phyloP scores from a whole-genome alignment of 1,140 invertebrate species.

The Gonatopus flavifemur region DNA sequence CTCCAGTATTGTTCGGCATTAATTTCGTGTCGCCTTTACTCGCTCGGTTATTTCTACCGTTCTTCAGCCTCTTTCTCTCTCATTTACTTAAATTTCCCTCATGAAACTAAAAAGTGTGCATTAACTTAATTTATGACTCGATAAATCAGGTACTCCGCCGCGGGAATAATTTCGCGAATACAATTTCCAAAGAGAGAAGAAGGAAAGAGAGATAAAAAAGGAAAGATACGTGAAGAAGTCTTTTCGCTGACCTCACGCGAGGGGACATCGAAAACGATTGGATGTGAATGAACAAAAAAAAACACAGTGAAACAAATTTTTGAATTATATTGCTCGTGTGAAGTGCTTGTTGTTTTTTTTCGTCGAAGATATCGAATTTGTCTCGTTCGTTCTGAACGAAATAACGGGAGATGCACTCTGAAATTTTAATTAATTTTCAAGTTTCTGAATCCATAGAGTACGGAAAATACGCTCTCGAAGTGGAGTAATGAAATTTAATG shows the following conservation, averaged over 20 bases:
- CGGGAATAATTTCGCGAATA: conserved; percentile 21
- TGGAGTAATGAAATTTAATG: too few relatives aligned
- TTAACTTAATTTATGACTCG: conserved; percentile 29
- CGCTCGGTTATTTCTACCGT: background rate
- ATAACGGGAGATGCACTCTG: too few relatives aligned
- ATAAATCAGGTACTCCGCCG: conserved; percentile 21
- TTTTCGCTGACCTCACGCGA: too few relatives aligned
- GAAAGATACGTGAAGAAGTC: too few relatives aligned
- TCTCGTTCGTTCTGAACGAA: too few relatives aligned
- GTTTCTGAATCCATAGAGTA: too few relatives aligned
- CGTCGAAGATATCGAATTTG: too few relatives aligned
- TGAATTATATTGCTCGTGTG: too few relatives aligned
- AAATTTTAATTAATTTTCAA: too few relatives aligned
- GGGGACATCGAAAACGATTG: background rate
- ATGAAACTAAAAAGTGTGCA: conserved; percentile 26
- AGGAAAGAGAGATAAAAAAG: conserved; percentile 6
- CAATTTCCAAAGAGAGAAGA: conserved; percentile 7
- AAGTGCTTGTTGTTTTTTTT: too few relatives aligned
- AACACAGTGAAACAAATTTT: background rate
- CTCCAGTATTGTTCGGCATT: background rate
- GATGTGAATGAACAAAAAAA: background rate
- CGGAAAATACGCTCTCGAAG: too few relatives aligned
- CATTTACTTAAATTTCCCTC: conserved; percentile 24
- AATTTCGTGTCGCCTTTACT: conserved; percentile 6
- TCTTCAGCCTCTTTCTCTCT: background rate